These are phyloP conservation scores for Scalopus aquaticus DNA, from an alignment of 2,113 vertebrate genomes.

Conservation along the genomic window DNA sequence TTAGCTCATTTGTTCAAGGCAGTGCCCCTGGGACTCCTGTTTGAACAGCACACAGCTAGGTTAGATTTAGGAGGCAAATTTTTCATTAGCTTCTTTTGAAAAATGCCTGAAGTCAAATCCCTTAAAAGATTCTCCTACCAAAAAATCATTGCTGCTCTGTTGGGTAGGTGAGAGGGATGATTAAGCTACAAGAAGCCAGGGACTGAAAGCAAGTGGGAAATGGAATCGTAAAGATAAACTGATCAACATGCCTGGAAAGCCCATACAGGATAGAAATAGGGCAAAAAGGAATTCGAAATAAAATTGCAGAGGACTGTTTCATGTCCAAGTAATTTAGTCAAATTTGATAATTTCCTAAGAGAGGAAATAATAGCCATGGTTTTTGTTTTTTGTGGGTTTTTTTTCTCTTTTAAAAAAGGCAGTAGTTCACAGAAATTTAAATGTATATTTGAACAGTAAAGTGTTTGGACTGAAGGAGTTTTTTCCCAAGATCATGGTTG, in stretches of 20 bases:
- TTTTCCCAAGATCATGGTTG: background rate
- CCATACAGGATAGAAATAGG: background rate
- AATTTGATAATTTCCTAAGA: background rate
- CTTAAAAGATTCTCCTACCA: constrained; percentile 20
- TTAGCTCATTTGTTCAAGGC: background rate
- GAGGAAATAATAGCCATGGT: constrained; percentile 31
- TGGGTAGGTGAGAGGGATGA: constrained; percentile 11
- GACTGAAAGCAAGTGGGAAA: constrained; percentile 3
- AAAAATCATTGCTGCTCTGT: background rate
- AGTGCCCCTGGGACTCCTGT: background rate
- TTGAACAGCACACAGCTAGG: constrained; percentile 37
- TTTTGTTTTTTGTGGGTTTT: too few relatives aligned
- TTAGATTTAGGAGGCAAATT: constrained; percentile 56
- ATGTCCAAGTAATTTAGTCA: background rate
- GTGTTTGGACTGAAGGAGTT: background rate
- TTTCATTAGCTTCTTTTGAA: constrained; percentile 51
- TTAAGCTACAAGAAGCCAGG: background rate
- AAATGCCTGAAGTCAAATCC: constrained; percentile 46
- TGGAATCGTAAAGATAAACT: constrained; percentile 20
- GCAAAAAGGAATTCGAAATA: background rate
- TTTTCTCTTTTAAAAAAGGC: background rate
- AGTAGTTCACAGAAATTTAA: background rate
- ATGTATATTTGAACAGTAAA: background rate
- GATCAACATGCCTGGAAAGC: background rate
- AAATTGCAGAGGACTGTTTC: background rate